Percentiles rank a stretch among this genome's conserved stretches.
phyloP scores from a whole-genome alignment of 2,797 vertebrate genomes.

The Chaenodraco wilsoni region DNA sequence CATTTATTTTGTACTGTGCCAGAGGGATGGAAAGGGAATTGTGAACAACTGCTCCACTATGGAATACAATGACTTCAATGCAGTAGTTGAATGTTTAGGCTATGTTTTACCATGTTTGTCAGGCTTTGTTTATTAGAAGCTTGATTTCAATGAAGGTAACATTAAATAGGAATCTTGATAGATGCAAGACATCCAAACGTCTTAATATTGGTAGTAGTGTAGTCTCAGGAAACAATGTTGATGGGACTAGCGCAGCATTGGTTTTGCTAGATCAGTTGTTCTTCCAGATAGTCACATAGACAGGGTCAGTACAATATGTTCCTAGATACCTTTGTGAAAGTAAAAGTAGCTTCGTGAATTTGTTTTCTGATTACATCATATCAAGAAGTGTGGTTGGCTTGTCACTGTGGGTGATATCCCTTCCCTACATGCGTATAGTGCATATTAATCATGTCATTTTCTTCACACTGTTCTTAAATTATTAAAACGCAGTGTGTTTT shows the following conservation, averaged over 20 bases:
- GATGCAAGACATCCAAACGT: background rate
- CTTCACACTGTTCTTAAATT: background rate
- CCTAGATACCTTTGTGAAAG: constrained; percentile 32
- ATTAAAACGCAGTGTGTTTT: constrained; percentile 1
- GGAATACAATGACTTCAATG: background rate
- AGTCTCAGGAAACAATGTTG: background rate
- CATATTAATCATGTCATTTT: constrained; percentile 1
- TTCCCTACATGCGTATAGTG: constrained; percentile 12
- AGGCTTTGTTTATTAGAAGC: background rate
- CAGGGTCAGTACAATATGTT: constrained; percentile 36
- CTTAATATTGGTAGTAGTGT: constrained; percentile 1
- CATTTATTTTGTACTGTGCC: constrained; percentile 12
- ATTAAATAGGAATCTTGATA: background rate
- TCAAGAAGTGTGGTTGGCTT: constrained; percentile 9
- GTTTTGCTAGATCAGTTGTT: constrained; percentile 26
- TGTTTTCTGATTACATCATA: constrained; percentile 37
- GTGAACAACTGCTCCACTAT: no score
- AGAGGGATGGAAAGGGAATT: background rate
- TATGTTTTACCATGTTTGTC: background rate
- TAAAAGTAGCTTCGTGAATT: constrained; percentile 13
- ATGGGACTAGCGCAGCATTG: background rate
- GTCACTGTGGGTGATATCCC: constrained; percentile 18
- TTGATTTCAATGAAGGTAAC: background rate
- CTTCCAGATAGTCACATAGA: constrained; percentile 23
- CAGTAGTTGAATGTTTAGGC: background rate